A percentile compares a stretch with the other conserved stretches of the same genome.
Conservation (phyloP, 2,797 vertebrate genomes). For the Myoxocephalus aenaeus region DNA sequence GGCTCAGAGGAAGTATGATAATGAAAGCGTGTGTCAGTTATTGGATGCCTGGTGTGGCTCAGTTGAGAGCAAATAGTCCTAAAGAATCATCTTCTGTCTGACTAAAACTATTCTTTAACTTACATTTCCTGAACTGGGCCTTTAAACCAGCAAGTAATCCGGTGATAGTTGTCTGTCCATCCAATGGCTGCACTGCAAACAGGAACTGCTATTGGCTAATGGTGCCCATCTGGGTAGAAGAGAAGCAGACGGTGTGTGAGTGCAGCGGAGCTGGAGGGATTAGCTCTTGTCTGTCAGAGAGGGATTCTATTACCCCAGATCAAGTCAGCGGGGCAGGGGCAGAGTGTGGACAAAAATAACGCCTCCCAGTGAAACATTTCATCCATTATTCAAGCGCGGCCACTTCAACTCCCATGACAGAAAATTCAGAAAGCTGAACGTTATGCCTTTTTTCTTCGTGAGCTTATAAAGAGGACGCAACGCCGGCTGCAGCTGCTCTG, state of each 20-base stretch:
- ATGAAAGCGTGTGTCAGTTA: too few relatives aligned
- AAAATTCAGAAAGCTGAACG: not conserved
- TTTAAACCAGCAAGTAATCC: not conserved
- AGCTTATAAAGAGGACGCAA: not conserved
- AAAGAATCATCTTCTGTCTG: not conserved
- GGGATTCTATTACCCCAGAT: constrained; percentile 39
- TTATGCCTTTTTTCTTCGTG: not conserved
- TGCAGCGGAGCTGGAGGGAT: constrained; percentile 39
- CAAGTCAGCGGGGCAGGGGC: constrained; percentile 10
- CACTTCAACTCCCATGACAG: not conserved
- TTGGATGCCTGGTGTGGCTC: too few relatives aligned
- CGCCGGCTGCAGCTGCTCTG: not conserved
- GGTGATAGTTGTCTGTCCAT: not conserved
- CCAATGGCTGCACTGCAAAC: not conserved
- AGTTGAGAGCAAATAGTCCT: not conserved
- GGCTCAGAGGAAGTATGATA: too few relatives aligned
- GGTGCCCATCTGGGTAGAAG: not conserved
- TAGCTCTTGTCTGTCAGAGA: constrained; percentile 35
- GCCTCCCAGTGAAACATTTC: constrained; percentile 18
- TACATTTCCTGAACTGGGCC: not conserved
- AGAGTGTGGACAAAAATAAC: constrained; percentile 2
- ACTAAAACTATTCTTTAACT: not conserved
- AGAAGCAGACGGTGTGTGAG: constrained; percentile 20
- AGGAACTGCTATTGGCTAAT: not conserved
- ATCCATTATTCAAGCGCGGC: not conserved